phyloP scores from a whole-genome alignment of 2,113 vertebrate species.

The Sinocyclocheilus grahami region DNA sequence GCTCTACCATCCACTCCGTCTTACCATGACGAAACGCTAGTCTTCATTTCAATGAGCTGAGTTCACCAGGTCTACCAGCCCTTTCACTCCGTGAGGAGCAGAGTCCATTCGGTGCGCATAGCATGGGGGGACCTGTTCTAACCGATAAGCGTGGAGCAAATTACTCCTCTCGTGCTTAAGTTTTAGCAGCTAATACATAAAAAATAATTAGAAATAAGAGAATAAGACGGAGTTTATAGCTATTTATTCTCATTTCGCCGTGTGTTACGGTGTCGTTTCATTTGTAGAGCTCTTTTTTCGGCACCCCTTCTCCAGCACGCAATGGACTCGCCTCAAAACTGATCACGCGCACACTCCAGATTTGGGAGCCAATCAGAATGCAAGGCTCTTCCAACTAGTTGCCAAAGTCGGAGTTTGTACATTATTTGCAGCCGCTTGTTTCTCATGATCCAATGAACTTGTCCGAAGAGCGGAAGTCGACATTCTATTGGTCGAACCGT shows the following conservation, averaged over 20 bases:
- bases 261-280: not conserved
- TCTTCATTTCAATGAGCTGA: constrained; percentile 70
- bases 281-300: constrained; percentile 45
- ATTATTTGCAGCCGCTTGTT: constrained; percentile 54
- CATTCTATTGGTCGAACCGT: constrained; percentile 70
- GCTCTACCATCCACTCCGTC: constrained; percentile 69
- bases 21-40: constrained; percentile 39
- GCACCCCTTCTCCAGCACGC: constrained; percentile 24
- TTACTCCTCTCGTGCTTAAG: not conserved
- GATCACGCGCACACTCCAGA: constrained; percentile 60
- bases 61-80: constrained; percentile 55
- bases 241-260: not conserved
- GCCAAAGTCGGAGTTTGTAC: constrained; percentile 64
- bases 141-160: constrained; percentile 17
- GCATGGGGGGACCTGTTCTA: not conserved
- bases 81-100: constrained; percentile 59
- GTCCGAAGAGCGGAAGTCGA: constrained; percentile 54
- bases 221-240: not conserved
- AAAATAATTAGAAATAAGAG: not conserved
- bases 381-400: constrained; percentile 58
- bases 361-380: constrained; percentile 57
- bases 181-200: not conserved
- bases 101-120: constrained; percentile 58
- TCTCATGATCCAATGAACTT: constrained; percentile 63
- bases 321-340: constrained; percentile 64